Evolutionary conservation across 2,113 vertebrate genomes (phyloP).

Genomic region (Ctenodactylus gundi): DNA sequence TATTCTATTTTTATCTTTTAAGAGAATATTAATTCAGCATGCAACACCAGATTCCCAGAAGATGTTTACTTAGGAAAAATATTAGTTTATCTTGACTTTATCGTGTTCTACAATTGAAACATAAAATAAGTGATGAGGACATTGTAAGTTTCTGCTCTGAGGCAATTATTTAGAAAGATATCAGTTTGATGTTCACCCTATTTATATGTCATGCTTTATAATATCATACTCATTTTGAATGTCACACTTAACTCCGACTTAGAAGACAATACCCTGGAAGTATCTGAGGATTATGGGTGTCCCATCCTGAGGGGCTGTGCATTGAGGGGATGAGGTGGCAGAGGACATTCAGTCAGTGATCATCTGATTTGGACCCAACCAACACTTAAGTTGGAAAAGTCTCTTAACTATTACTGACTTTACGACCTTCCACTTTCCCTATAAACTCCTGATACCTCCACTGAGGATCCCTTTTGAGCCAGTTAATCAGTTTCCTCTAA

Average conservation of each 20-base stretch:
- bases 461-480: background rate
- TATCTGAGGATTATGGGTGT: accelerated
- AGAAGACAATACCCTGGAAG: accelerated
- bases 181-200: accelerated
- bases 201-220: background rate
- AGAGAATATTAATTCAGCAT: background rate
- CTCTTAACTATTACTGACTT: too few species aligned
- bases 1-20: background rate
- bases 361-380: accelerated
- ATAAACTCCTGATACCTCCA: accelerated
- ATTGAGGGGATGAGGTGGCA: accelerated
- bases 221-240: background rate
- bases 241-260: background rate
- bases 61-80: background rate
- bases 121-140: background rate
- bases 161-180: background rate
- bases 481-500: too few species aligned
- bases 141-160: background rate
- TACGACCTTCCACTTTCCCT: background rate
- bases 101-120: background rate
- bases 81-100: background rate
- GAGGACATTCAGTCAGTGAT: too few species aligned
- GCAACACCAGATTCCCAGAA: background rate
- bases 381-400: too few species aligned
- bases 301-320: accelerated